Evolutionary conservation across 2,888 invertebrate genomes (phyloP).

Genomic region (Athetis lepigone): DNA sequence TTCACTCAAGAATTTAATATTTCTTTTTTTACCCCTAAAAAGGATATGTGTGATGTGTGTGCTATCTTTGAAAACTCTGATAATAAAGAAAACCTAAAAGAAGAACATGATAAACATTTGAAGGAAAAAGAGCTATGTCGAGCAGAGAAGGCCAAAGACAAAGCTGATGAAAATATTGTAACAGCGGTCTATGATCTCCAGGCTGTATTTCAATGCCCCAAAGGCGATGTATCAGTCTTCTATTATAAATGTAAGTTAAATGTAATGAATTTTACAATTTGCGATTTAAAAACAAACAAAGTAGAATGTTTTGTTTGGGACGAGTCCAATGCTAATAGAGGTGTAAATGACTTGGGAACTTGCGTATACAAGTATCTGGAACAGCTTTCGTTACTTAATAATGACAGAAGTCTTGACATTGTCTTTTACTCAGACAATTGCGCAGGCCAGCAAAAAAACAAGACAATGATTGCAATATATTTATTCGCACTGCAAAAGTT

Average conservation of each 20-base stretch:
- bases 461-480: too few species aligned
- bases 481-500: not conserved
- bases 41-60: conserved; percentile 8
- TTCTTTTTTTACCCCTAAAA: conserved; percentile 11
- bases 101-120: conserved; percentile 11
- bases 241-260: conserved; percentile 10
- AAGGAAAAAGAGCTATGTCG: conserved; percentile 16
- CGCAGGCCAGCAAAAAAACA: too few species aligned
- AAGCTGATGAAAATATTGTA: conserved; percentile 3
- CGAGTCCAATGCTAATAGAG: too few species aligned
- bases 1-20: conserved; percentile 4
- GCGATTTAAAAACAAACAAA: conserved; percentile 3
- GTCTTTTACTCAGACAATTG: too few species aligned
- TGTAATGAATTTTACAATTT: conserved; percentile 13
- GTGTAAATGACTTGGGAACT: too few species aligned
- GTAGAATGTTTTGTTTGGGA: too few species aligned
- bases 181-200: conserved; percentile 2
- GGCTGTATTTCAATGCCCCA: not conserved
- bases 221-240: conserved; percentile 1
- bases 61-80: conserved; percentile 8
- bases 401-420: too few species aligned
- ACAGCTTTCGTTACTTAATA: too few species aligned
- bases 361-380: too few species aligned
- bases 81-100: conserved; percentile 3
- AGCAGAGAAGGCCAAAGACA: not conserved